phyloP scores from a whole-genome alignment of 2,113 vertebrate species.

The Nerophis lumbriciformis region DNA sequence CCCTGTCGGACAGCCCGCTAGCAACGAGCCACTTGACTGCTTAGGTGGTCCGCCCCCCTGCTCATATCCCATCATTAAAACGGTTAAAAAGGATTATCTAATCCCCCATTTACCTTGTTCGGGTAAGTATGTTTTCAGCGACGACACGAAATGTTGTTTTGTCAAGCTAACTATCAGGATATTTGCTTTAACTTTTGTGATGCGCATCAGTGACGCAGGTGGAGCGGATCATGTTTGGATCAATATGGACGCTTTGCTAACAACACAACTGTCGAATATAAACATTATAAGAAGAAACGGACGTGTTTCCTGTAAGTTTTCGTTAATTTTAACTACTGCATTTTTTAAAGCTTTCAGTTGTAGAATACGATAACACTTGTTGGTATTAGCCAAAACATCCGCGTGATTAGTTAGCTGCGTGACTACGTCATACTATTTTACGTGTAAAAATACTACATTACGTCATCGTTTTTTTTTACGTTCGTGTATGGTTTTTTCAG shows the following conservation, averaged over 20 bases:
- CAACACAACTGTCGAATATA: background rate
- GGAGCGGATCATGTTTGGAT: background rate
- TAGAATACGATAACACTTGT: no score
- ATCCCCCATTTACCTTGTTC: fast-evolving
- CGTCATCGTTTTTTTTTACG: background rate
- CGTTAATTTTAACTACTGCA: background rate
- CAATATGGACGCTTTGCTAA: background rate
- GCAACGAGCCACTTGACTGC: slow-evolving; percentile 46
- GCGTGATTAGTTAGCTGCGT: background rate
- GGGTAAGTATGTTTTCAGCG: slow-evolving; percentile 25
- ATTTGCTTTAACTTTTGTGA: slow-evolving; percentile 27
- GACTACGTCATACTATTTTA: background rate
- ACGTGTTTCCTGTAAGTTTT: background rate
- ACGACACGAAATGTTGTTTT: background rate
- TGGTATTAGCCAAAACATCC: no score
- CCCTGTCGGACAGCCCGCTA: slow-evolving; percentile 25
- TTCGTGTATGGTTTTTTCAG: background rate
- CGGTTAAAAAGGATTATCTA: background rate
- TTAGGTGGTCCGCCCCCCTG: slow-evolving; percentile 3
- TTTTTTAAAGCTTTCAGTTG: no score
- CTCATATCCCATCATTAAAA: background rate
- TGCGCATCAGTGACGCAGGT: slow-evolving; percentile 32
- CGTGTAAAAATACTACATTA: background rate
- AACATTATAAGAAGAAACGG: no score
- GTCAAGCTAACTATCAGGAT: background rate